Conservation (phyloP, 2,797 vertebrate species). For the Muscicapa striata region DNA sequence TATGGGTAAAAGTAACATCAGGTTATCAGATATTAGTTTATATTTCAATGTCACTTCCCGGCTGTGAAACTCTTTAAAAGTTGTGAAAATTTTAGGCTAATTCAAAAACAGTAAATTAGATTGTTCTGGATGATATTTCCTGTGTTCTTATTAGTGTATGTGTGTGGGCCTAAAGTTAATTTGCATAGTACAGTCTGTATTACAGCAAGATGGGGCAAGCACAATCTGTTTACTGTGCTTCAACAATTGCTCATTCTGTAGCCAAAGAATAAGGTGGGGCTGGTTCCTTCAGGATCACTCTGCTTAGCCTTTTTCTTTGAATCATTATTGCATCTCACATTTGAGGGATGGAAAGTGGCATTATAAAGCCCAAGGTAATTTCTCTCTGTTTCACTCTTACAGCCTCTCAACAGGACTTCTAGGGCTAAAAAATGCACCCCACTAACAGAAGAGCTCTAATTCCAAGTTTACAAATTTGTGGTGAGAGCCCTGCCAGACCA, state of each 20-base stretch:
- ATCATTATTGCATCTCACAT: background rate
- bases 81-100: constrained; percentile 17
- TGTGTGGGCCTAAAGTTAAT: constrained; percentile 44
- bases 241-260: background rate
- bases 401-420: background rate
- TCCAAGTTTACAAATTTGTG: background rate
- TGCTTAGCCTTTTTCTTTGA: background rate
- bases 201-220: constrained; percentile 51
- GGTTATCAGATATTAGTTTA: background rate
- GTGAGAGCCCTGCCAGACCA: background rate
- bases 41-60: background rate
- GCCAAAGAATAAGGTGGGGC: background rate
- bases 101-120: constrained; percentile 8
- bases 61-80: background rate
- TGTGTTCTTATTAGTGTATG: background rate
- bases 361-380: background rate
- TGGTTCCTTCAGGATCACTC: background rate
- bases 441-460: background rate
- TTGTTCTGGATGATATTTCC: constrained; percentile 32
- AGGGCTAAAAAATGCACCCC: background rate
- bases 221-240: constrained; percentile 29
- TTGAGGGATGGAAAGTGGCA: background rate
- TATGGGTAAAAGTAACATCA: background rate
- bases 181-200: constrained; percentile 46
- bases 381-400: background rate